These are phyloP conservation scores for Semnornis frantzii DNA, from an alignment of 2,113 vertebrate genomes.

Conservation along the genomic window DNA sequence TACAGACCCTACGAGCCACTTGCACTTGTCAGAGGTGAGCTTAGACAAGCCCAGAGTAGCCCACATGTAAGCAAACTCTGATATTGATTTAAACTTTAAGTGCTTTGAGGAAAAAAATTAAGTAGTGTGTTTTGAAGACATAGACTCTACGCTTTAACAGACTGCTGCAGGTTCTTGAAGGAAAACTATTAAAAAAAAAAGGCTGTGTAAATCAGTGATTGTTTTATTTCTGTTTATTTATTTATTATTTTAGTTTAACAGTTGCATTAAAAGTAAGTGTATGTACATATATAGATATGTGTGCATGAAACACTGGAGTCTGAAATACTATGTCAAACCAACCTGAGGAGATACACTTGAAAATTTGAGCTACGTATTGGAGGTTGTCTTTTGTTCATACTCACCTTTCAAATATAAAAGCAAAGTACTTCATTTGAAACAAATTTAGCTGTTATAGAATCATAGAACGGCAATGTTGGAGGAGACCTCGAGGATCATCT, in stretches of 20 bases:
- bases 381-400: neutral
- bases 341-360: neutral
- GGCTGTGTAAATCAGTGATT: neutral
- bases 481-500: no score
- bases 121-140: neutral
- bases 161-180: neutral
- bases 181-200: neutral
- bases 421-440: neutral
- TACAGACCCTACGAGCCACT: neutral
- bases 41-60: neutral
- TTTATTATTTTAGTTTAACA: neutral
- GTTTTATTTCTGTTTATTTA: neutral
- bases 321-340: neutral
- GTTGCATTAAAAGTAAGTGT: neutral
- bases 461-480: no score
- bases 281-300: neutral
- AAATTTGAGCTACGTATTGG: neutral
- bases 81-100: neutral
- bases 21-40: neutral
- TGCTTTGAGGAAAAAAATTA: neutral
- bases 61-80: neutral
- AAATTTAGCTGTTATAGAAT: neutral
- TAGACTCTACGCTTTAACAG: neutral
- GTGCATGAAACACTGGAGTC: neutral
- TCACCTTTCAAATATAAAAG: neutral